phyloP scores from a whole-genome alignment of 2,113 vertebrate genomes.

The Reinhardtius hippoglossoides region DNA sequence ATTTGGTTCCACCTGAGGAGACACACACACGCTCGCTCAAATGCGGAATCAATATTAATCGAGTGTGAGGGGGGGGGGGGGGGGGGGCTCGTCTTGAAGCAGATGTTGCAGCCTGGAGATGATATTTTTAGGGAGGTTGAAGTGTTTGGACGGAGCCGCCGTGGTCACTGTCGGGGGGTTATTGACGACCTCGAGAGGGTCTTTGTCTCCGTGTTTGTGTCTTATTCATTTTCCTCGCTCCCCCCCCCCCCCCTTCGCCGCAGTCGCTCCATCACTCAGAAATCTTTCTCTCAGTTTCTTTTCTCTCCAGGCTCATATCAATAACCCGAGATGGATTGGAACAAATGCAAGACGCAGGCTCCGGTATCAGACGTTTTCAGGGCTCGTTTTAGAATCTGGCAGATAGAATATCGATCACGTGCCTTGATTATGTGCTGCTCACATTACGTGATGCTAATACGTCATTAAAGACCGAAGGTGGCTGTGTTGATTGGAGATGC shows the following conservation, averaged over 20 bases:
- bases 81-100: slow-evolving; percentile 37
- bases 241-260: slow-evolving; percentile 1
- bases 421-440: slow-evolving; percentile 51
- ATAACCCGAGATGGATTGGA: slow-evolving; percentile 46
- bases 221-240: slow-evolving; percentile 46
- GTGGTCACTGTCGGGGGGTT: slow-evolving; percentile 51
- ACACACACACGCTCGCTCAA: slow-evolving; percentile 75
- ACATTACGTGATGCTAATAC: slow-evolving; percentile 23
- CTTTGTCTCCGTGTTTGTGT: slow-evolving; percentile 50
- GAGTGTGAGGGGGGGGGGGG: slow-evolving; percentile 50
- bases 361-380: slow-evolving; percentile 23
- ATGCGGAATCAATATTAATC: slow-evolving; percentile 81
- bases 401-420: slow-evolving; percentile 56
- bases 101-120: slow-evolving; percentile 68
- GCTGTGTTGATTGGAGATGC: neutral
- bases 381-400: slow-evolving; percentile 21
- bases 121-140: slow-evolving; percentile 70
- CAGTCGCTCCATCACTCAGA: slow-evolving; percentile 43
- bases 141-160: slow-evolving; percentile 52
- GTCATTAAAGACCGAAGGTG: slow-evolving; percentile 6
- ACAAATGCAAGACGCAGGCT: slow-evolving; percentile 24
- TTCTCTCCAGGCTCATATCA: slow-evolving; percentile 48
- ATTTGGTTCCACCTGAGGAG: slow-evolving; percentile 80
- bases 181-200: slow-evolving; percentile 64
- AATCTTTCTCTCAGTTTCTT: slow-evolving; percentile 23